These are phyloP conservation scores for Heteromurus nitidus DNA, from an alignment of 2,888 invertebrate genomes.

Conservation along the genomic window DNA sequence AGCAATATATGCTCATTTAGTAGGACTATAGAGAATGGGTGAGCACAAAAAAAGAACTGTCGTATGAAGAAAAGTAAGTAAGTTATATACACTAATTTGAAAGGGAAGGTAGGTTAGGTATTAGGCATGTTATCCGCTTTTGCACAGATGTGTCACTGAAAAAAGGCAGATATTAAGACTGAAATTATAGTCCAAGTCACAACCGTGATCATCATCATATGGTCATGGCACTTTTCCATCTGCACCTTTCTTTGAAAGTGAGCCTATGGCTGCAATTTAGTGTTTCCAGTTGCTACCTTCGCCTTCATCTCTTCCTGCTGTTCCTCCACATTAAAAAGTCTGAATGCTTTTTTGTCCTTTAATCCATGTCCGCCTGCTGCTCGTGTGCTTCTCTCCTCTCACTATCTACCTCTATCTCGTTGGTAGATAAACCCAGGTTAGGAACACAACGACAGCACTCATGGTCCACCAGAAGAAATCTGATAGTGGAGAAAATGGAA, in stretches of 20 bases:
- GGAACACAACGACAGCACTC: no score
- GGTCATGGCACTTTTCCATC: slow-evolving; percentile 24
- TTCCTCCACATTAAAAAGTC: background rate
- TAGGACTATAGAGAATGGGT: no score
- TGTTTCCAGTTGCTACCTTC: slow-evolving; percentile 8
- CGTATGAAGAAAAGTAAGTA: no score
- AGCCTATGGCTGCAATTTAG: background rate
- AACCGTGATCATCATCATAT: slow-evolving; percentile 11
- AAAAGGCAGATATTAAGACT: slow-evolving; percentile 23
- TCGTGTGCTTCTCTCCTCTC: background rate
- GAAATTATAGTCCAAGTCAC: slow-evolving; percentile 32
- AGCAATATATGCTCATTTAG: no score
- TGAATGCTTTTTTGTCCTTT: slow-evolving; percentile 11
- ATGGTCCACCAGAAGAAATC: background rate
- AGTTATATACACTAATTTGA: no score
- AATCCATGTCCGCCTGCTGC: slow-evolving; percentile 16
- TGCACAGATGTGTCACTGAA: slow-evolving; percentile 41
- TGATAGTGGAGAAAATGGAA: slow-evolving; percentile 3
- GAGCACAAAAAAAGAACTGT: background rate
- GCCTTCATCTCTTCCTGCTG: background rate
- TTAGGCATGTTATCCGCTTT: background rate
- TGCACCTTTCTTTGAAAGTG: slow-evolving; percentile 9
- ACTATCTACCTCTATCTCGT: no score
- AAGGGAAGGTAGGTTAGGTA: background rate
- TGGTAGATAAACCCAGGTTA: background rate